phyloP scores from a whole-genome alignment of 2,888 invertebrate species.

The Drosophila stalkeri region DNA sequence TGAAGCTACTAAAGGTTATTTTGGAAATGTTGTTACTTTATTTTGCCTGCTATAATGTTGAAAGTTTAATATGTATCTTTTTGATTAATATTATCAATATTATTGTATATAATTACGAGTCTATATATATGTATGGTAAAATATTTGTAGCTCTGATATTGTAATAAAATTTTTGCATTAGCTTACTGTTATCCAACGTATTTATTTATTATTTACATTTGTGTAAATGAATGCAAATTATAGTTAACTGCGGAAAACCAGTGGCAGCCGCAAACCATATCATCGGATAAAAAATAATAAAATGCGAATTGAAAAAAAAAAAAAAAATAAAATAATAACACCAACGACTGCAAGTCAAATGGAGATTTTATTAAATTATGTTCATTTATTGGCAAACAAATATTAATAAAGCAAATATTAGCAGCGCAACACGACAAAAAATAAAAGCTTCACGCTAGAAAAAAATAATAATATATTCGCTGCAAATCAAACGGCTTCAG shows the following conservation, averaged over 20 bases:
- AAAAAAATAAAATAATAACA: neutral
- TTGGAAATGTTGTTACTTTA: too few species aligned
- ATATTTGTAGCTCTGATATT: neutral
- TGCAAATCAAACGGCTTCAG: slow-evolving; percentile 33
- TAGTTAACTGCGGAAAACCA: slow-evolving; percentile 40
- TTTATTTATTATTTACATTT: slow-evolving; percentile 22
- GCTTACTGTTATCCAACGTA: neutral
- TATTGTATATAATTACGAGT: too few species aligned
- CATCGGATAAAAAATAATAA: slow-evolving; percentile 33
- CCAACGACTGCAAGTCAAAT: slow-evolving; percentile 9
- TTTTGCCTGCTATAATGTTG: too few species aligned
- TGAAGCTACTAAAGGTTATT: too few species aligned
- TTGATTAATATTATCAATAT: too few species aligned
- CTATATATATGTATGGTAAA: neutral
- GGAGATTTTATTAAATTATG: slow-evolving; percentile 48
- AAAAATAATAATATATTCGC: slow-evolving; percentile 16
- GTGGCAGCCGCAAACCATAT: slow-evolving; percentile 30
- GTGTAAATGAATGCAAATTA: slow-evolving; percentile 31
- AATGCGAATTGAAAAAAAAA: slow-evolving; percentile 5
- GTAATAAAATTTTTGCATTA: neutral
- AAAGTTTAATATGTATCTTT: too few species aligned
- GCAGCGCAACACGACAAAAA: slow-evolving; percentile 2
- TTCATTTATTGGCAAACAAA: slow-evolving; percentile 34
- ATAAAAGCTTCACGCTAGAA: neutral
- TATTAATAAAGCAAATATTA: slow-evolving; percentile 45